Conservation (phyloP, 2,888 invertebrate genomes). For the Masnerella sp. region DNA sequence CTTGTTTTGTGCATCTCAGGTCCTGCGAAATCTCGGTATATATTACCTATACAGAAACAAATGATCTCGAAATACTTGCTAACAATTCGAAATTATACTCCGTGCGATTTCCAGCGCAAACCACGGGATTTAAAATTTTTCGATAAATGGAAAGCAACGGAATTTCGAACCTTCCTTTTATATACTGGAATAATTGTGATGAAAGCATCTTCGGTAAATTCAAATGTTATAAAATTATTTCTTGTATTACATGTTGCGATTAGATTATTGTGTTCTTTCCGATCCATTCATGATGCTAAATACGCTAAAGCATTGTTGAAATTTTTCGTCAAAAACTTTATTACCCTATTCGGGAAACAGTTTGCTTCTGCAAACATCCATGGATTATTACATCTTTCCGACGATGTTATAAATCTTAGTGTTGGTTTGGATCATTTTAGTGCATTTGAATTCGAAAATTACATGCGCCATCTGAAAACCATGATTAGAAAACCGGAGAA, state of each 20-base stretch:
- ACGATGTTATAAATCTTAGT: constrained; percentile 21
- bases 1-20: neutral
- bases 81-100: neutral
- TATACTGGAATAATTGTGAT: neutral
- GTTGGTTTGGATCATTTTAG: constrained; percentile 21
- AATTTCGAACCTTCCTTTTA: neutral
- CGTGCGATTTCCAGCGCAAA: neutral
- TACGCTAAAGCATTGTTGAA: neutral
- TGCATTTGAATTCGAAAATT: constrained; percentile 17
- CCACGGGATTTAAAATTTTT: neutral
- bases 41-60: neutral
- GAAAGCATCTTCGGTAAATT: constrained; percentile 12
- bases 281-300: neutral
- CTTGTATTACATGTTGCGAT: constrained; percentile 24
- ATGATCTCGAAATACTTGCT: neutral
- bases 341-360: neutral
- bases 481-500: constrained; percentile 5
- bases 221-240: neutral
- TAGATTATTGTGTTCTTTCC: constrained; percentile 17
- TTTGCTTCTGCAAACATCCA: constrained; percentile 23
- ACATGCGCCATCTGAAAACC: neutral
- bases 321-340: neutral
- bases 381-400: constrained; percentile 27
- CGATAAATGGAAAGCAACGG: neutral
- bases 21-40: neutral